phyloP scores from a whole-genome alignment of 2,888 invertebrate species.

The Onthophagus sagittarius region DNA sequence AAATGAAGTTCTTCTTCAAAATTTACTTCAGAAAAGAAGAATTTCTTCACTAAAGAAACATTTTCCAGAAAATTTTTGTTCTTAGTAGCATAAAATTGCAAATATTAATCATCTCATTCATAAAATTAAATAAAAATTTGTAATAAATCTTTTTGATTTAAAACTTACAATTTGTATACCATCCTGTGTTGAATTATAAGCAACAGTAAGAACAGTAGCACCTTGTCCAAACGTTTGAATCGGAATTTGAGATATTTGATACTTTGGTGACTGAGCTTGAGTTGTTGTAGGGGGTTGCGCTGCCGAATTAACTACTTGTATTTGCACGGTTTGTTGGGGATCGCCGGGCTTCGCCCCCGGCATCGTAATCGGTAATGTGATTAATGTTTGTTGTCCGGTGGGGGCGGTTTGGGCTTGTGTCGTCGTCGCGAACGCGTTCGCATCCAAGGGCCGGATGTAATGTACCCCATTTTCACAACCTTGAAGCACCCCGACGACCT shows the following conservation, averaged over 20 bases:
- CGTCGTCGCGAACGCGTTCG: slow-evolving; percentile 50
- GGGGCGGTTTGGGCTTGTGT: slow-evolving; percentile 17
- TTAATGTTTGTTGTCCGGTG: slow-evolving; percentile 60
- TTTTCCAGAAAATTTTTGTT: too few species aligned
- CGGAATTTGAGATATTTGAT: slow-evolving; percentile 70
- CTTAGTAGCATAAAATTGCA: too few species aligned
- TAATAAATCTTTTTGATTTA: not conserved
- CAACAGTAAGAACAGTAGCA: slow-evolving; percentile 71
- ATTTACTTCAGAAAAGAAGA: too few species aligned
- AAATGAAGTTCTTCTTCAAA: too few species aligned
- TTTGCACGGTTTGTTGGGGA: slow-evolving; percentile 74
- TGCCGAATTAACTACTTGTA: slow-evolving; percentile 54
- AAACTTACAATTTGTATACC: slow-evolving; percentile 56
- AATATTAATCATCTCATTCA: too few species aligned
- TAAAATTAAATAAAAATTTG: too few species aligned
- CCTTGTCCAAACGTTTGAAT: slow-evolving; percentile 70
- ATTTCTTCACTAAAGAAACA: too few species aligned
- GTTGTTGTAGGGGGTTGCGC: slow-evolving; percentile 41
- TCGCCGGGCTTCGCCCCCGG: slow-evolving; percentile 73
- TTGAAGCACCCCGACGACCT: slow-evolving; percentile 68
- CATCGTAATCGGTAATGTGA: slow-evolving; percentile 74
- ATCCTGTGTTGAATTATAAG: slow-evolving; percentile 62
- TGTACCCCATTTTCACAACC: slow-evolving; percentile 71
- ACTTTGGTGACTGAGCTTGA: slow-evolving; percentile 62
- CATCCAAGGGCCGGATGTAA: slow-evolving; percentile 64